Percentiles rank a stretch among this genome's conserved stretches.
These are phyloP conservation scores for Dione vanillae DNA, from an alignment of 2,888 invertebrate genomes.

Conservation along the genomic window DNA sequence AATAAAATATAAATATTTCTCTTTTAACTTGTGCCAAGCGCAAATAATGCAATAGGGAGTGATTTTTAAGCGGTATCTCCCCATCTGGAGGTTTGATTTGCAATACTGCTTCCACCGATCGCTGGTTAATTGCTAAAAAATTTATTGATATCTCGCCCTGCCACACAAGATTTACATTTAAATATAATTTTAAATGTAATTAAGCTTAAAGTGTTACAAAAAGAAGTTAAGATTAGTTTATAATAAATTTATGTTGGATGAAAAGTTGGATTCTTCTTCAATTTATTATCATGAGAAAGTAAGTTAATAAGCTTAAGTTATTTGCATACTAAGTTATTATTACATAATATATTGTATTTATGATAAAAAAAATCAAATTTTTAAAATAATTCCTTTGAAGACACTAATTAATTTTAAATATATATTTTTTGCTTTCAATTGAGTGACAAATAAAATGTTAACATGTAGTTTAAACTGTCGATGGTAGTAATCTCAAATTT, in stretches of 20 bases:
- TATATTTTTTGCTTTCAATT: too few relatives aligned
- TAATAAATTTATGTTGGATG: neutral
- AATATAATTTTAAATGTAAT: constrained; percentile 16
- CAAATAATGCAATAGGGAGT: constrained; percentile 65
- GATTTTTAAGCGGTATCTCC: constrained; percentile 76
- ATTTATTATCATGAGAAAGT: neutral
- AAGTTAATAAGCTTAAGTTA: constrained; percentile 1
- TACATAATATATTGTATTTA: too few relatives aligned
- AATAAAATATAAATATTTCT: constrained; percentile 13
- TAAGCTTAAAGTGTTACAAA: neutral
- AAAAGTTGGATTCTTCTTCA: neutral
- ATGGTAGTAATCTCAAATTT: too few relatives aligned
- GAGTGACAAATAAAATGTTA: too few relatives aligned
- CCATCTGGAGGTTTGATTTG: constrained; percentile 77
- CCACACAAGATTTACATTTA: constrained; percentile 33
- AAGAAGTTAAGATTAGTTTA: neutral
- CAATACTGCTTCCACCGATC: constrained; percentile 63
- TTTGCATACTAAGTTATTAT: too few relatives aligned
- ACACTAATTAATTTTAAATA: too few relatives aligned
- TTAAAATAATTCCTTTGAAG: too few relatives aligned
- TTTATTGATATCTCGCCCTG: constrained; percentile 60
- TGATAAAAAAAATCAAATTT: too few relatives aligned
- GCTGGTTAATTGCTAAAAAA: constrained; percentile 64
- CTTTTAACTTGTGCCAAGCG: constrained; percentile 56
- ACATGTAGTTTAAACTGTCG: too few relatives aligned